phyloP scores from a whole-genome alignment of 2,797 vertebrate species.

The Selene dorsalis region DNA sequence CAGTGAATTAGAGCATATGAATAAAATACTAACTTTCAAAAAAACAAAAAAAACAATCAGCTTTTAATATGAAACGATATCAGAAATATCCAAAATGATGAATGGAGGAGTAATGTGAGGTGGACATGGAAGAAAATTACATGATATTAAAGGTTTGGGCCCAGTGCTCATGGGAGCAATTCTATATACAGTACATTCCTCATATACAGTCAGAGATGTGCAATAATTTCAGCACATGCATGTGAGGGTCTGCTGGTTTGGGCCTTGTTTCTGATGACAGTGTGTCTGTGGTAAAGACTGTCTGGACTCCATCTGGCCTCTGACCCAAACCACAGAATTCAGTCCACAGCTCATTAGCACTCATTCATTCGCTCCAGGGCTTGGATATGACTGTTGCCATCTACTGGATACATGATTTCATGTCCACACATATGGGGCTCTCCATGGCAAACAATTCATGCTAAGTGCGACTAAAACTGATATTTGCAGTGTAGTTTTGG shows the following conservation, averaged over 20 bases:
- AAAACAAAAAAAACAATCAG: not conserved
- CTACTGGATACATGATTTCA: constrained; percentile 69
- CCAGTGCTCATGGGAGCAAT: constrained; percentile 1
- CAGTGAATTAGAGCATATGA: constrained; percentile 12
- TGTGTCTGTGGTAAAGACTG: constrained; percentile 59
- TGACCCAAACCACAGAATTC: constrained; percentile 66
- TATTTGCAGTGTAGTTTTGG: constrained; percentile 1
- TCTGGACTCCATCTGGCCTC: constrained; percentile 68
- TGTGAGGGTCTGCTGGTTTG: constrained; percentile 42
- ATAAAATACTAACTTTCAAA: constrained; percentile 2
- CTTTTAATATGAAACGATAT: not conserved
- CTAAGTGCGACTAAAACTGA: constrained; percentile 8
- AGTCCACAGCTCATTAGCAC: constrained; percentile 62
- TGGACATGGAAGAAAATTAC: not conserved
- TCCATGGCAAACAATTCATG: constrained; percentile 19
- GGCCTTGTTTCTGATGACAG: constrained; percentile 62
- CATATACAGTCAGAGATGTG: constrained; percentile 29
- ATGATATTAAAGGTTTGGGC: constrained; percentile 5
- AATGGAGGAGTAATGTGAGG: not conserved
- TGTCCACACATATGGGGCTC: constrained; percentile 13
- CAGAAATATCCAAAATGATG: not conserved
- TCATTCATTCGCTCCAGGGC: constrained; percentile 45
- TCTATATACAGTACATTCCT: constrained; percentile 33
- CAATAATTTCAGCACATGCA: constrained; percentile 39
- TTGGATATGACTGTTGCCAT: constrained; percentile 70